These are phyloP conservation scores for Ptiloglossa arizonensis DNA, from an alignment of 1,140 invertebrate genomes.

Conservation along the genomic window DNA sequence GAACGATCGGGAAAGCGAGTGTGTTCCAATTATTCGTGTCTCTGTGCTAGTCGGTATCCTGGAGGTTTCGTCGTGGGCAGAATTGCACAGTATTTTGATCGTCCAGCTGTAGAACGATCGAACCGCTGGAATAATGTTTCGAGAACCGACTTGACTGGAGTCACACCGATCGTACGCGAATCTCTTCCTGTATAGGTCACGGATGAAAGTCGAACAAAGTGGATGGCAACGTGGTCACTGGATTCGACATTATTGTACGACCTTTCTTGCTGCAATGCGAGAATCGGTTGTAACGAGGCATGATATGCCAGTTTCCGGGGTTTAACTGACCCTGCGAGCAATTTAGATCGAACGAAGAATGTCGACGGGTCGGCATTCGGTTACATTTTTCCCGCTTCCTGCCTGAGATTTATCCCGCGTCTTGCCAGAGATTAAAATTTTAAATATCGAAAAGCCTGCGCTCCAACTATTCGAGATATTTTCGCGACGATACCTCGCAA, in stretches of 20 bases:
- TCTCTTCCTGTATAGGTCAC: slow-evolving; percentile 18
- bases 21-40: no score
- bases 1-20: no score
- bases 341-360: slow-evolving; percentile 46
- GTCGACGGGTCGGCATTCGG: not conserved
- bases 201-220: slow-evolving; percentile 4
- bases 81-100: not conserved
- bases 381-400: not conserved
- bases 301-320: slow-evolving; percentile 42
- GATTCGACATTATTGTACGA: slow-evolving; percentile 27
- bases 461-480: not conserved
- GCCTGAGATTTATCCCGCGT: not conserved
- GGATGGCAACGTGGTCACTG: not conserved
- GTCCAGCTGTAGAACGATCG: not conserved
- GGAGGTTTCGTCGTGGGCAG: no score
- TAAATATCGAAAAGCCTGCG: not conserved
- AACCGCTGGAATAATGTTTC: not conserved
- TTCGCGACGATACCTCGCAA: not conserved
- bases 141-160: not conserved
- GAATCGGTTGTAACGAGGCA: slow-evolving; percentile 31
- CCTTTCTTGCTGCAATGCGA: not conserved
- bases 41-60: no score
- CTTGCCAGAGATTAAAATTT: not conserved
- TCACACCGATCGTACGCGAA: no score
- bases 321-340: slow-evolving; percentile 40